phyloP scores from a whole-genome alignment of 2,113 vertebrate species.

The Eretmochelys imbricata region DNA sequence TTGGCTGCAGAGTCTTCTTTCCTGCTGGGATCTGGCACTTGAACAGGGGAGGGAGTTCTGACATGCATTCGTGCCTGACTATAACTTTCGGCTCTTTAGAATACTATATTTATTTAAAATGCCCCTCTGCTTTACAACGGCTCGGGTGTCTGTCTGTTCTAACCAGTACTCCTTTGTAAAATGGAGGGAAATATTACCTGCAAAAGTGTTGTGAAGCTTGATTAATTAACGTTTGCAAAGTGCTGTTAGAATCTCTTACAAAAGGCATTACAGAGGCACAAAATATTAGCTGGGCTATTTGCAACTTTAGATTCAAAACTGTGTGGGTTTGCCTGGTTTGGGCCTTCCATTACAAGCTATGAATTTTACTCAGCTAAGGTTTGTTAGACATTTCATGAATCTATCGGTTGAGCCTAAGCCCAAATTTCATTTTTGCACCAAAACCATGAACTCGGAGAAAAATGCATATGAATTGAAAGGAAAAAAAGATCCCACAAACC shows the following conservation, averaged over 20 bases:
- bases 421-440: background rate
- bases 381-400: background rate
- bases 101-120: background rate
- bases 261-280: background rate
- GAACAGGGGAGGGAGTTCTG: background rate
- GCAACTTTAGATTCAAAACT: background rate
- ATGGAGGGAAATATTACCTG: background rate
- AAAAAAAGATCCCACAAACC: background rate
- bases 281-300: too few species aligned
- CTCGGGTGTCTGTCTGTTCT: background rate
- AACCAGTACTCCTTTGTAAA: background rate
- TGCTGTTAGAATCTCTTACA: background rate
- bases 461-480: background rate
- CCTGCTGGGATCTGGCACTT: background rate
- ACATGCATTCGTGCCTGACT: background rate
- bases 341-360: background rate
- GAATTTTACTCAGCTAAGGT: background rate
- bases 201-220: background rate
- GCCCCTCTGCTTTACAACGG: background rate
- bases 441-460: background rate
- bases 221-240: background rate
- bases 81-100: fast-evolving
- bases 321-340: background rate
- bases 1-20: background rate
- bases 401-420: background rate